Base-by-base conservation (phyloP, 2,888 invertebrate genomes). In the Tiphia femorata region DNA sequence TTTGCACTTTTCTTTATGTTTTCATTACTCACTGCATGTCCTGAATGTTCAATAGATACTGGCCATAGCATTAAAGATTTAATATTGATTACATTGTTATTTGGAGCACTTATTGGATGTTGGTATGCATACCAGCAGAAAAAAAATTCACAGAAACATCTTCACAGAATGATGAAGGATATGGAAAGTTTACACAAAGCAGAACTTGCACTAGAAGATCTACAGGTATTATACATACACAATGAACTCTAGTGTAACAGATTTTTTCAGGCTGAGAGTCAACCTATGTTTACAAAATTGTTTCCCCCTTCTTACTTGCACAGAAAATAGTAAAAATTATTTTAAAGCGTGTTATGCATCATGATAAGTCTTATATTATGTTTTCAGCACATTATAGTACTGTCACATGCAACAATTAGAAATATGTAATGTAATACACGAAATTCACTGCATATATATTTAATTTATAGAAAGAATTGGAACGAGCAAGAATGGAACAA, bases 121-220 rank as follows among this genome's bases (percentile, higher is more conserved):
- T 97, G 95, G 94, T 95, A 95, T 83, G 96, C 95, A 21, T 91
- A 94, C 83, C 90, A 93, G 54, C 96, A 97, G 70, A 94, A 96
- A 79, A 94, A 95, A 77, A 92, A 91, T 77, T 95, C 95, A 29
- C 92, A 94, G 73, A 87, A 88, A 61, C 94, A 98, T 81, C 87
- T 98, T 61, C 90, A 91, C 67, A 90, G 95, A 58, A 97, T 99
- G 96, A 92, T 96, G 81, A 90, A 92, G 66, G 96, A 97, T 74
- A 95, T 97, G 94, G 96, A 96, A 77, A 92, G 94, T 72, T 87
- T 96, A 64, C 91, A 95, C 73, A 92, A 91, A 77, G 97, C 97
- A 0, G 97, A 97, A 84, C 88, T 93, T 76, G 93, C 94, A 6
- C 85, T 97, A 29, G 91, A 92, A 77, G 92, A 93, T 78, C 88